Base-by-base conservation (phyloP, 2,888 invertebrate genomes). In the Palloptera scutellata region DNA sequence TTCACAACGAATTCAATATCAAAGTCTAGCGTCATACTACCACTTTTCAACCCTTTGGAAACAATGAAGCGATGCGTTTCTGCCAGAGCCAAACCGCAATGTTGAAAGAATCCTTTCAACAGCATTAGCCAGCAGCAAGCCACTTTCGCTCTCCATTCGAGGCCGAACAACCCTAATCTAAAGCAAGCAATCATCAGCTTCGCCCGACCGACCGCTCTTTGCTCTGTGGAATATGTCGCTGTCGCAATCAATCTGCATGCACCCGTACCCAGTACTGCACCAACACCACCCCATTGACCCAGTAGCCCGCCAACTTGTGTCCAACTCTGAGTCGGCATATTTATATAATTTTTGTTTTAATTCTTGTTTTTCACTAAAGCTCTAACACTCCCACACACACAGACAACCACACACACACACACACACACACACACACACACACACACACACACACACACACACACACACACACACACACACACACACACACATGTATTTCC, bases 341-440 rank as follows among this genome's bases (percentile, higher is more conserved):
- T 48, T 54, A 11, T 42, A 42, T 48, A 67, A 64, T 67, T 67
- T 64, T 54, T 45, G 45, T 58, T 62, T 67, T 59, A 62, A 62
- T 67, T 62, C 45, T 17, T 55, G 41, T 54, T 13, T 15, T 19
- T n/a, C 17, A 20, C 17, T 17, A 17, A 17, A 19, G 42, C 15
- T 12, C 59, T 41, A 12, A 15, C 59, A 19, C 53, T 53, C 20
- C 15, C 59, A 30, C 48, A 13, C 17, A 40, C 45, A n/a, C n/a
- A n/a, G n/a, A n/a, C n/a, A n/a, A n/a, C n/a, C n/a, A n/a, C n/a
- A n/a, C n/a, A 20, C 30, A 30, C 60, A 42, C 17, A 9, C 40
- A 51, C 48, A 43, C 41, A 55, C 54, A 45, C 20, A 57, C 63
- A 45, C 40, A 58, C 58, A 15, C 8, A 9, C 17, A 43, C n/a